These are phyloP conservation scores for Threskiornis aethiopicus DNA, from an alignment of 2,797 vertebrate species.

Conservation along the genomic window DNA sequence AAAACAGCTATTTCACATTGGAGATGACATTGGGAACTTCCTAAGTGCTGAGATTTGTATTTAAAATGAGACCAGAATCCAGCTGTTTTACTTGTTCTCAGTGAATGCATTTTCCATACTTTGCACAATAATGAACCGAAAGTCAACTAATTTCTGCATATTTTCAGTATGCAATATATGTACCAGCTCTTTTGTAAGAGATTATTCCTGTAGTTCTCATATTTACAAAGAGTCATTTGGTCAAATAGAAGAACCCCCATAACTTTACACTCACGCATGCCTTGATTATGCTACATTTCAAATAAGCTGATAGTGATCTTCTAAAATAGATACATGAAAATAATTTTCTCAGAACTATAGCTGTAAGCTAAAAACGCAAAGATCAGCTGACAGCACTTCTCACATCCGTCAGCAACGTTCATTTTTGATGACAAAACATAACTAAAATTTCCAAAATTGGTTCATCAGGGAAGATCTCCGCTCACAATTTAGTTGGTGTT, in stretches of 20 bases:
- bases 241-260: neutral
- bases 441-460: slow-evolving; percentile 40
- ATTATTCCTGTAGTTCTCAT: neutral
- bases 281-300: slow-evolving; percentile 18
- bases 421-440: slow-evolving; percentile 60
- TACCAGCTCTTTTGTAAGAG: neutral
- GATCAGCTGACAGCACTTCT: slow-evolving; percentile 57
- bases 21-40: neutral
- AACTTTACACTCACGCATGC: neutral
- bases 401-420: slow-evolving; percentile 18
- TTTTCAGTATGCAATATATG: neutral
- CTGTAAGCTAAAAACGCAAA: slow-evolving; percentile 39
- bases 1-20: neutral
- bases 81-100: slow-evolving; percentile 13
- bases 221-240: neutral
- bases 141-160: neutral
- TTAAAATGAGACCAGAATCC: slow-evolving; percentile 18
- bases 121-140: neutral
- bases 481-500: slow-evolving; percentile 3
- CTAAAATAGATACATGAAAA: slow-evolving; percentile 54
- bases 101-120: neutral
- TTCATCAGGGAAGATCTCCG: slow-evolving; percentile 33
- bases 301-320: slow-evolving; percentile 37
- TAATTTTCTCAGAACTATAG: slow-evolving; percentile 20
- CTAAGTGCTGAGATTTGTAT: neutral